These are phyloP conservation scores for Orientallactaga sibirica DNA, from an alignment of 2,797 vertebrate species.

Conservation along the genomic window DNA sequence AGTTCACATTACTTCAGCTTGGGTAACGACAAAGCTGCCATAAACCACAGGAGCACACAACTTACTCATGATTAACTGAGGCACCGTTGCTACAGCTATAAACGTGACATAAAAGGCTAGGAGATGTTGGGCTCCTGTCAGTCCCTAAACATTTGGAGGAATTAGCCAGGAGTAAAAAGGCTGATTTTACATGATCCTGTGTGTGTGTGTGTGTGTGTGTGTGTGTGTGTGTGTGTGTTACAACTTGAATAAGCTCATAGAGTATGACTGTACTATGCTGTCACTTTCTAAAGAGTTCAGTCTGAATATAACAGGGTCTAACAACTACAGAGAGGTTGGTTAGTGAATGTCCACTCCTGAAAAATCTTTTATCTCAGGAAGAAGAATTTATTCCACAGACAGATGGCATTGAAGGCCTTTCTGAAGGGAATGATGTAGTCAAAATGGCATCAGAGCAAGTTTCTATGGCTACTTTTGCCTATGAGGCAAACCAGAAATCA, in stretches of 20 bases:
- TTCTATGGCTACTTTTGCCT: not conserved
- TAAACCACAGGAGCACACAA: not conserved
- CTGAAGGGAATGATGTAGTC: not conserved
- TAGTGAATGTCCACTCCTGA: not conserved
- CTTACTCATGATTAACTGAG: slow-evolving; percentile 21
- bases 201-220: not conserved
- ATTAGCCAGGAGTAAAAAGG: not conserved
- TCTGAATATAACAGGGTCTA: not conserved
- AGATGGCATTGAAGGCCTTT: not conserved
- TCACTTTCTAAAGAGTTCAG: not conserved
- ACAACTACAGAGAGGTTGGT: too few species aligned
- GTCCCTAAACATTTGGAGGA: not conserved
- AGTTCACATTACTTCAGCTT: not conserved
- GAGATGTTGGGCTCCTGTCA: not conserved
- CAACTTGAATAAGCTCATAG: not conserved
- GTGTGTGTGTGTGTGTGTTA: not conserved
- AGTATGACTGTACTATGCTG: not conserved
- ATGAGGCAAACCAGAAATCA: not conserved
- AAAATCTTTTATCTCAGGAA: not conserved
- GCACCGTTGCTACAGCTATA: not conserved
- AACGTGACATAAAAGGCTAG: not conserved
- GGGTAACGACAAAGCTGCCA: slow-evolving; percentile 3
- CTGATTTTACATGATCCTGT: not conserved
- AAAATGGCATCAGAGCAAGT: not conserved
- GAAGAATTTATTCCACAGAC: not conserved